A percentile compares a stretch with the other conserved stretches of the same genome.
phyloP scores from a whole-genome alignment of 2,113 vertebrate genomes.

The Prochilodus magdalenae region DNA sequence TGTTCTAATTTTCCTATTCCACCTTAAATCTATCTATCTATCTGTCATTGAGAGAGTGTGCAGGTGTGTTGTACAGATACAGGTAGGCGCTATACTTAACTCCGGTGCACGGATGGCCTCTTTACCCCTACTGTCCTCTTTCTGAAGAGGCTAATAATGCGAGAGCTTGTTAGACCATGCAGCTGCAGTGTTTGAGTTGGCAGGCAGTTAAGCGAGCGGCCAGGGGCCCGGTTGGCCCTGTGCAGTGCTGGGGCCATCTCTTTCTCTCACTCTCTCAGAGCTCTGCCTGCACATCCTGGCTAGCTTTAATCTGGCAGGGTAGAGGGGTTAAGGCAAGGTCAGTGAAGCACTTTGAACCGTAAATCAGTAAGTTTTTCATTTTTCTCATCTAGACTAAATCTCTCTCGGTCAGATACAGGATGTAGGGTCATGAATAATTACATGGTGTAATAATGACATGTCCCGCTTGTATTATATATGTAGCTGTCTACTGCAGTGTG shows the following conservation, averaged over 20 bases:
- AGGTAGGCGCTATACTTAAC: too few species aligned
- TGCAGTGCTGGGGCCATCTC: constrained; percentile 34
- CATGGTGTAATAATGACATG: too few species aligned
- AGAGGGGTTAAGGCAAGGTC: constrained; percentile 29
- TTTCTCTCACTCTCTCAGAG: neutral
- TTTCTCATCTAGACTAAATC: neutral
- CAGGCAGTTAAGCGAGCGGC: constrained; percentile 59
- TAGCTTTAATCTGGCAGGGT: constrained; percentile 28
- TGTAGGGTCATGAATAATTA: too few species aligned
- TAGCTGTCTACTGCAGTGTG: too few species aligned
- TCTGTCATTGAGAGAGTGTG: too few species aligned
- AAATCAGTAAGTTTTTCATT: constrained; percentile 4
- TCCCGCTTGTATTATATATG: too few species aligned
- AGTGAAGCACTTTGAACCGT: constrained; percentile 6
- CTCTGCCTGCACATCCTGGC: constrained; percentile 30
- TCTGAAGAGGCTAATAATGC: constrained; percentile 64
- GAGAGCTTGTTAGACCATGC: constrained; percentile 64
- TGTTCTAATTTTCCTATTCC: too few species aligned
- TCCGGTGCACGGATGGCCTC: constrained; percentile 6
- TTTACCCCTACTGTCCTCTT: constrained; percentile 29
- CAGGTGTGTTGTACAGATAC: too few species aligned
- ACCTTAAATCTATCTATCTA: too few species aligned
- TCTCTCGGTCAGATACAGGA: neutral
- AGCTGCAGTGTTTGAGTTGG: constrained; percentile 70
- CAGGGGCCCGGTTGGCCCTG: constrained; percentile 49